Percentiles rank a stretch among this genome's conserved stretches.
Evolutionary conservation across 2,888 invertebrate species (phyloP).

Genomic region (Barypeithes pellucidus): DNA sequence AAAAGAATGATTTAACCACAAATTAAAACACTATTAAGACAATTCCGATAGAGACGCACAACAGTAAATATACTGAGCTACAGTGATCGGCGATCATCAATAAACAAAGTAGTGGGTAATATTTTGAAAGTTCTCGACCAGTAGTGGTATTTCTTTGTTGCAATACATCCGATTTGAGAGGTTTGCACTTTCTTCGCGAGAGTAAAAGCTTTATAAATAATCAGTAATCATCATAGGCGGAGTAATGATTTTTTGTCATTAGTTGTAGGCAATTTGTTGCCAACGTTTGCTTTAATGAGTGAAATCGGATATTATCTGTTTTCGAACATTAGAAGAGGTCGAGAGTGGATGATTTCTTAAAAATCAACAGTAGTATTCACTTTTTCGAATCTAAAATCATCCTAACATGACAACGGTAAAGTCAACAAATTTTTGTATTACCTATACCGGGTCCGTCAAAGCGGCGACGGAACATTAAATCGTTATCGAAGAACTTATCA

Average conservation of each 20-base stretch:
- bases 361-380: too few species aligned
- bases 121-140: constrained; percentile 1
- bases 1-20: neutral
- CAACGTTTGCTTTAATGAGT: neutral
- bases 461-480: too few species aligned
- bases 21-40: neutral
- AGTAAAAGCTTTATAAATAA: constrained; percentile 10
- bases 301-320: neutral
- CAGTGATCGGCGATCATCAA: neutral
- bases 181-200: constrained; percentile 35
- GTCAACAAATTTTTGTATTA: too few species aligned
- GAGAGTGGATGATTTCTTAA: too few species aligned
- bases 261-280: neutral
- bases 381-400: too few species aligned
- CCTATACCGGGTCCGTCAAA: too few species aligned
- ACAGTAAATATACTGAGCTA: neutral
- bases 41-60: neutral
- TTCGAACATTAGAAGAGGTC: too few species aligned
- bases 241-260: constrained; percentile 22
- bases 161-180: constrained; percentile 26
- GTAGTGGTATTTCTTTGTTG: constrained; percentile 19
- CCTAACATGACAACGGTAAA: too few species aligned
- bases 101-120: neutral
- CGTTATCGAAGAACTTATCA: too few species aligned
- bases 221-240: constrained; percentile 4